Percentiles rank a stretch among this genome's conserved stretches.
Conservation (phyloP, 2,888 invertebrate genomes). For the Formica aserva region DNA sequence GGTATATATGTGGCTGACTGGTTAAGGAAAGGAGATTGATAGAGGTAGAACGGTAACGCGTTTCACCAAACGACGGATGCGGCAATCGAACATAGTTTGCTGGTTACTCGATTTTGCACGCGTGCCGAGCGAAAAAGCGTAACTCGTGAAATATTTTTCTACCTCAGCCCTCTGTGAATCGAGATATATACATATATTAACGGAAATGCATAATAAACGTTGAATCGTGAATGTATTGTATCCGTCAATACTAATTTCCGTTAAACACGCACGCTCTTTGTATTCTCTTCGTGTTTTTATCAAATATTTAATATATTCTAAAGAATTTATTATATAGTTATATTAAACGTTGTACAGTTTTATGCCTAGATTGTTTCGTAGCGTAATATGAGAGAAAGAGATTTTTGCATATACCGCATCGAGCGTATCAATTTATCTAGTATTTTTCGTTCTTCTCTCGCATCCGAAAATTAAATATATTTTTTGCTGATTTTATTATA, state of each 20-base stretch:
- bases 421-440: constrained; percentile 31
- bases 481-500: constrained; percentile 46
- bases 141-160: constrained; percentile 4
- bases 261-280: not conserved
- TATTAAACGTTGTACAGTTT: not conserved
- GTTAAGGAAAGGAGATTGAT: constrained; percentile 28
- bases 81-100: constrained; percentile 20
- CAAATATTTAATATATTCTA: constrained; percentile 43
- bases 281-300: constrained; percentile 1
- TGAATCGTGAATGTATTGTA: constrained; percentile 1
- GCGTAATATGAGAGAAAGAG: not conserved
- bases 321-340: constrained; percentile 17
- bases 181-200: not conserved
- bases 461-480: constrained; percentile 35
- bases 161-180: not conserved
- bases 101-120: constrained; percentile 7
- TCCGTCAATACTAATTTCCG: constrained; percentile 20
- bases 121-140: not conserved
- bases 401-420: constrained; percentile 24
- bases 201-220: constrained; percentile 19
- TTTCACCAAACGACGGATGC: constrained; percentile 2
- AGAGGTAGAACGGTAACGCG: constrained; percentile 44
- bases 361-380: constrained; percentile 3
- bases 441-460: constrained; percentile 29
- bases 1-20: not conserved